These are phyloP conservation scores for Pilophorus perplexus DNA, from an alignment of 2,888 invertebrate genomes.

Conservation along the genomic window DNA sequence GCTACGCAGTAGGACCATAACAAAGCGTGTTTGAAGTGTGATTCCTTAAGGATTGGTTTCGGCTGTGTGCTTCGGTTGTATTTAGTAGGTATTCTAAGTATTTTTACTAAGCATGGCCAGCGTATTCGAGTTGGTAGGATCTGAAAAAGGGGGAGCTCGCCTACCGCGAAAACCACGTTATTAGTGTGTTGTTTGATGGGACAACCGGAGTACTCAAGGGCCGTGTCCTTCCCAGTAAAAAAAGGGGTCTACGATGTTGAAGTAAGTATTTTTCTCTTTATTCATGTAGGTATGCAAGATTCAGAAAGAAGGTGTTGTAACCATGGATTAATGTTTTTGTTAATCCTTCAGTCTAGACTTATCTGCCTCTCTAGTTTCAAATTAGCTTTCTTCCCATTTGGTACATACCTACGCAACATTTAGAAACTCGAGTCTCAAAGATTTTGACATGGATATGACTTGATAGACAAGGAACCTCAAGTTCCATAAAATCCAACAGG, in stretches of 20 bases:
- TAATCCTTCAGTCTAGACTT: background rate
- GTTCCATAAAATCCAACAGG: no score
- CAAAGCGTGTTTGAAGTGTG: no score
- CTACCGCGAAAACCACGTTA: background rate
- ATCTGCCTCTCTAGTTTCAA: no score
- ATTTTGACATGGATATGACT: no score
- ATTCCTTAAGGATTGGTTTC: no score
- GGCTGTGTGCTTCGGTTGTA: background rate
- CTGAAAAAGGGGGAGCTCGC: background rate
- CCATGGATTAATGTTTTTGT: background rate
- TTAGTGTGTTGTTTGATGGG: background rate
- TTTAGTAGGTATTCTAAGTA: background rate
- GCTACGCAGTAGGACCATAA: background rate
- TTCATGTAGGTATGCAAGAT: background rate
- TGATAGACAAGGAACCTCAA: no score
- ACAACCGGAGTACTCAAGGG: background rate
- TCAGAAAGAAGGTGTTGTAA: background rate
- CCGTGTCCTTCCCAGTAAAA: background rate
- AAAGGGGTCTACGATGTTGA: background rate
- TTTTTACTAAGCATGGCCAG: background rate
- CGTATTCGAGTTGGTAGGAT: background rate
- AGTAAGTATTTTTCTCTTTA: background rate
- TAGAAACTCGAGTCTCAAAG: no score
- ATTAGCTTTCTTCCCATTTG: no score
- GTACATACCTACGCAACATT: no score